These are phyloP conservation scores for Karalla daura DNA, from an alignment of 2,797 vertebrate genomes.

Conservation along the genomic window DNA sequence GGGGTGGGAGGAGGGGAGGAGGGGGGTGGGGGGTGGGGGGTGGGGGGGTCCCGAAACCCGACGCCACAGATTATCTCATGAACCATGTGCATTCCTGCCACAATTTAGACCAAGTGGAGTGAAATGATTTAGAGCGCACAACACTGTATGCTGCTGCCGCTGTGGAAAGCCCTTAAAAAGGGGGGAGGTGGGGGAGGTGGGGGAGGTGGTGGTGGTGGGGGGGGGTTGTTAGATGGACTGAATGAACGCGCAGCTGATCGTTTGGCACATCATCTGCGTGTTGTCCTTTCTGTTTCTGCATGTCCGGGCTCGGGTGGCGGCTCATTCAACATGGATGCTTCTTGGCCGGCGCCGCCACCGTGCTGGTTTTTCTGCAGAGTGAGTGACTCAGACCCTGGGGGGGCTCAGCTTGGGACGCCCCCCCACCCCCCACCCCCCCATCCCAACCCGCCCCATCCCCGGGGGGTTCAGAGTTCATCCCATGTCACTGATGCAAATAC, in stretches of 20 bases:
- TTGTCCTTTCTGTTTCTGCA: conserved; percentile 34
- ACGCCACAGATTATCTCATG: conserved; percentile 49
- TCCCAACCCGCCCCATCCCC: too few species aligned
- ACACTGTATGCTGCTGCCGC: background rate
- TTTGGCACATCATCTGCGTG: conserved; percentile 38
- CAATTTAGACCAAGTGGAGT: conserved; percentile 47
- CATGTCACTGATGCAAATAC: conserved; percentile 50
- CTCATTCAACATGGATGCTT: conserved; percentile 38
- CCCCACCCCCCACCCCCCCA: too few species aligned
- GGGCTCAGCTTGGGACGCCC: conserved; percentile 34
- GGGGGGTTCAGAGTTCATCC: conserved; percentile 59
- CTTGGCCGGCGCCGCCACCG: conserved; percentile 39
- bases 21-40: conserved; percentile 13
- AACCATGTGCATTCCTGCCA: conserved; percentile 41
- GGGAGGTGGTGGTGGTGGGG: too few species aligned
- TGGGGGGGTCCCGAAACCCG: conserved; percentile 21
- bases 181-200: too few species aligned
- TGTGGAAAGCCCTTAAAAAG: conserved; percentile 29
- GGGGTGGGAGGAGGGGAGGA: conserved; percentile 17
- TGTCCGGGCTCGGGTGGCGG: conserved; percentile 23
- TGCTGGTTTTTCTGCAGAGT: conserved; percentile 37
- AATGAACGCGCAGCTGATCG: conserved; percentile 30
- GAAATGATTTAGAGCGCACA: conserved; percentile 32
- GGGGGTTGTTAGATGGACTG: too few species aligned
- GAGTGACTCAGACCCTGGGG: conserved; percentile 55